Evolutionary conservation across 2,888 invertebrate genomes (phyloP), one percentile per base, ranked within the genome.

Genomic region (Ommatoiulus sabulosus): DNA sequence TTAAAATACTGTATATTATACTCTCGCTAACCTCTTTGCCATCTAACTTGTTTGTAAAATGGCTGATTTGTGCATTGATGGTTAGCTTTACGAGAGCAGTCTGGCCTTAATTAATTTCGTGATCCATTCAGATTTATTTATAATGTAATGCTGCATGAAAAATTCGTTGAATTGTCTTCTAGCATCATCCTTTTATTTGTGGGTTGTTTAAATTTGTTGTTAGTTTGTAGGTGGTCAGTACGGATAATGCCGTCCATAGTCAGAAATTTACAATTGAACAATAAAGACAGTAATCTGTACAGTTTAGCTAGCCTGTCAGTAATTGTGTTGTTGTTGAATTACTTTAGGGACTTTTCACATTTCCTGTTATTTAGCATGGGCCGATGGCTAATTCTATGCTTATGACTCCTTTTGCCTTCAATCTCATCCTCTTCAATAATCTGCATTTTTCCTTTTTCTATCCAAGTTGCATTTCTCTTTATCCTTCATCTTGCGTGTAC

Each of bases 401-500:
- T 80, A 72, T 72, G 72, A 72, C n/a, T 72, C 35, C 35, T 35
- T 3, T 24, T 3, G 72, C 72, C 20, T 24, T 24, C n/a, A 24
- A 24, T 72, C 72, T 72, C 72, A 72, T 20, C 24, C 24, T 72
- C 72, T 72, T 24, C 80, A 80, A n/a, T 80, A 12, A 80, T 35
- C 35, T 80, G 80, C 80, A 80, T 80, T 35, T 80, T 80, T 4
- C 24, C 80, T 35, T 24, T 35, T 35, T 80, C 35, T 35, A 35
- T 35, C 80, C 8, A 80, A 80, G 35, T 3, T 80, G 80, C 80
- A 80, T 80, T 80, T 80, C 12, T 80, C 35, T 24, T 80, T 35
- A 80, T 35, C 80, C 80, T 80, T 80, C 12, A 80, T 80, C 80
- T 80, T 80, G 80, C 80, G 35, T 80, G 80, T 35, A 12, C 24